Base-by-base conservation (phyloP, 1,140 invertebrate species). In the Proales similis region DNA sequence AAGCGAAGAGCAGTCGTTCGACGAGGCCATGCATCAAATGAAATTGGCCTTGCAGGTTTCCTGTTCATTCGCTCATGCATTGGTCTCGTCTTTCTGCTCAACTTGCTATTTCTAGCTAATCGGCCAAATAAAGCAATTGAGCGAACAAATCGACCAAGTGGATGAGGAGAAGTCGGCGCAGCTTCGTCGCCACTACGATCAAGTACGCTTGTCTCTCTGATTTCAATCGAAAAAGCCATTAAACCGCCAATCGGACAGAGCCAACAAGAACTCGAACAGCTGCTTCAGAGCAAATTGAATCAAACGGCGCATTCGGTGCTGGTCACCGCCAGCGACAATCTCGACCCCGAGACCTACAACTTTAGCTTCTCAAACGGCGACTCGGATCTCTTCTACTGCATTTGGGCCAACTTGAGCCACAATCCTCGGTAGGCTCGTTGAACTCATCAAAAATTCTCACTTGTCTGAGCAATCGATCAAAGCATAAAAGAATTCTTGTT, bases 361-460 rank as follows among this genome's bases (percentile, higher is more conserved):
- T 66, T 74, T 30, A 70, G 74, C 46, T 68, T 67, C 53, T 32
- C 48, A 9, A 62, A 66, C 19, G 66, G 65, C 22, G 71, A 70
- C 65, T 64, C 67, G 17, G 51, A 68, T 19, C 68, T 74, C 17
- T 67, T 63, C 38, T 66, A 75, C n/a, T 74, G 73, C 63, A 64
- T 75, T 5, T 77, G 74, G 74, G 74, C 73, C 53, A 77, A 77
- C 48, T 66, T 77, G n/a, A 70, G 69, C 51, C 74, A 74, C 63
- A 74, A 74, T 65, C 72, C 71, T 42, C 69, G 71, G 70, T 71
- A 63, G 43, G 47, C 30, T 61, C 9, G 22, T 6, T 20, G 1
- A 4, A 29, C 3, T 20, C 14, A n/a, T 24, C 42, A 38, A 24
- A 2, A 12, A 63, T 4, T 30, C 9, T 9, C 0, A 24, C 11